Base-by-base conservation (phyloP, 2,797 vertebrate genomes). In the Chloroceryle amazona region DNA sequence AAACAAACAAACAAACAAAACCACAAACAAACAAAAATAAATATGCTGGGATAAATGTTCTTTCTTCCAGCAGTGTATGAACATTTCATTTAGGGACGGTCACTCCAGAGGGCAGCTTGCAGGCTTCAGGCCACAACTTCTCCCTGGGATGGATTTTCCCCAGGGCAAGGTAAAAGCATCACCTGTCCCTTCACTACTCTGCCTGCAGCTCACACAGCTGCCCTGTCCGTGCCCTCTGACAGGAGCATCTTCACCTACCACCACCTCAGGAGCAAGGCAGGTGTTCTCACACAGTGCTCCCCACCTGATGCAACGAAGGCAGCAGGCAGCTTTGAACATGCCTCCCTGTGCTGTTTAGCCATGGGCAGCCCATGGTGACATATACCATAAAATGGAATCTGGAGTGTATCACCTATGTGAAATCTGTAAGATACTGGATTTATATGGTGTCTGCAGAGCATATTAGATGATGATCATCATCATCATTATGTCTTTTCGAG, bases 401-500 rank as follows among this genome's bases (percentile, higher is more conserved):
- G 86, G 39, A 85, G 81, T 42, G 33, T 15, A 74, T 42, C 70
- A 3, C 49, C 33, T 82, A 62, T 66, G 88, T 65, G 85, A 90
- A 93, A 96, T 73, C 89, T 66, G 49, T 70, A 89, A 91, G 88
- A 82, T 65, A 93, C 1, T 46, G 41, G 52, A 92, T 95, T 96
- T 95, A 73, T 90, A 91, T 15, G 58, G 78, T 70, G 85, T 89
- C 85, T 96, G 95, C 87, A 89, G 91, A 94, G 85, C 81, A 95
- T 80, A 87, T 96, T 83, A 95, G 84, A 92, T 90, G 71, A 96
- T 66, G 71, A 92, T 95, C 72, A 93, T 62, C 82, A 81, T 75
- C 14, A 23, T 62, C 82, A 81, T 75, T 13, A 23, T 63, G 55
- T 76, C 93, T 93, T 93, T 87, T 87, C 1, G 3, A 67, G 81